Evolutionary conservation across 2,113 vertebrate genomes (phyloP).

Genomic region (Mobula birostris): DNA sequence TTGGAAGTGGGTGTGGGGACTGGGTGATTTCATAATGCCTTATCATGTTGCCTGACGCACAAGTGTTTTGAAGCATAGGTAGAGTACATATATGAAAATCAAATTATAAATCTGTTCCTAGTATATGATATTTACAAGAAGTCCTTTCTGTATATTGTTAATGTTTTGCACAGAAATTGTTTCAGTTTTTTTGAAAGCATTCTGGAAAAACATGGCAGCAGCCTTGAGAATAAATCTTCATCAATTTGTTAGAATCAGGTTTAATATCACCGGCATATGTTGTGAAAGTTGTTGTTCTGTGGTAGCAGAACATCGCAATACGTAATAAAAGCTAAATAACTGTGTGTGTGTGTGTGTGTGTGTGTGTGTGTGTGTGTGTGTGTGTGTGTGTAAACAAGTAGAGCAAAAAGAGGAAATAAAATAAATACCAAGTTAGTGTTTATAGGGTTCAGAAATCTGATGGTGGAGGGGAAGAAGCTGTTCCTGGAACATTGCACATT

Average conservation of each 20-base stretch:
- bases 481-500: too few relatives aligned
- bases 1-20: neutral
- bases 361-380: too few relatives aligned
- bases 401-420: too few relatives aligned
- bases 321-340: too few relatives aligned
- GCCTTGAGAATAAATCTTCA: neutral
- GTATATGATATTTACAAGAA: neutral
- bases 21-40: neutral
- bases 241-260: neutral
- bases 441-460: too few relatives aligned
- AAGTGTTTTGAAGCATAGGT: neutral
- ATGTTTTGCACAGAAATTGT: neutral
- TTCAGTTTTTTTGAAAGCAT: neutral
- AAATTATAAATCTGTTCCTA: neutral
- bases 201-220: neutral
- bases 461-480: too few relatives aligned
- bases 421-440: too few relatives aligned
- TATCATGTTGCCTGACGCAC: neutral
- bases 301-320: too few relatives aligned
- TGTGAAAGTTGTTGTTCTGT: too few relatives aligned
- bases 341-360: too few relatives aligned
- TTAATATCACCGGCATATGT: too few relatives aligned
- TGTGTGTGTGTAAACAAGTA: too few relatives aligned
- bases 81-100: neutral
- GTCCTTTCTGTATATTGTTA: conserved; percentile 3